Evolutionary conservation across 2,797 vertebrate species (phyloP).

Genomic region (Ciconia nigra): DNA sequence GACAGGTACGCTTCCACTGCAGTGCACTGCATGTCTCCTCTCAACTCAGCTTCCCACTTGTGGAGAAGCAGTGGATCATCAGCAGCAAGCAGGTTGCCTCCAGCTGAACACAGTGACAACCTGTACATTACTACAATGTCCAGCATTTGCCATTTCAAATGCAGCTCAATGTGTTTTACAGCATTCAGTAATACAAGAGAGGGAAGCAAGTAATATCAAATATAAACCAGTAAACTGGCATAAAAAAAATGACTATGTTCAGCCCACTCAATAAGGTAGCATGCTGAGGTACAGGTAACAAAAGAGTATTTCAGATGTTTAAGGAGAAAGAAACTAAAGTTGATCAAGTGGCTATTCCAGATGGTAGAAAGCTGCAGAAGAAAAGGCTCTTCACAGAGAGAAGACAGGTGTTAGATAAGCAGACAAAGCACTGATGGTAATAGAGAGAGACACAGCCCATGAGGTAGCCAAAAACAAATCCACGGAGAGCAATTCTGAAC

Average conservation of each 20-base stretch:
- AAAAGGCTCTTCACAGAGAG: neutral
- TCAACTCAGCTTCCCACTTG: neutral
- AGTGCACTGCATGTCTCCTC: neutral
- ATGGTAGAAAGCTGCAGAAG: neutral
- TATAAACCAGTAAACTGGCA: neutral
- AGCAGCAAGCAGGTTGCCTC: neutral
- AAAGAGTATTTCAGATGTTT: neutral
- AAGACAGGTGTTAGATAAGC: neutral
- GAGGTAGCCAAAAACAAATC: constrained; percentile 24
- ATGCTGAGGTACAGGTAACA: neutral
- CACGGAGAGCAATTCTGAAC: neutral
- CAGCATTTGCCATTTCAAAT: neutral
- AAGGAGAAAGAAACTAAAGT: neutral
- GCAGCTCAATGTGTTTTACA: neutral
- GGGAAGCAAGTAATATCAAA: neutral
- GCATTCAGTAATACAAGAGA: neutral
- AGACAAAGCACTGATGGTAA: neutral
- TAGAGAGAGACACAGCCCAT: neutral
- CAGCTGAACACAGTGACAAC: neutral
- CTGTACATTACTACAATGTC: neutral
- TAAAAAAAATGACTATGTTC: neutral
- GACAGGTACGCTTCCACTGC: neutral
- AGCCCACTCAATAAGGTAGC: neutral
- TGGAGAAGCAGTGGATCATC: neutral
- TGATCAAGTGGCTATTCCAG: neutral